Conservation (phyloP, 2,888 invertebrate species). For the Eristalis pertinax region DNA sequence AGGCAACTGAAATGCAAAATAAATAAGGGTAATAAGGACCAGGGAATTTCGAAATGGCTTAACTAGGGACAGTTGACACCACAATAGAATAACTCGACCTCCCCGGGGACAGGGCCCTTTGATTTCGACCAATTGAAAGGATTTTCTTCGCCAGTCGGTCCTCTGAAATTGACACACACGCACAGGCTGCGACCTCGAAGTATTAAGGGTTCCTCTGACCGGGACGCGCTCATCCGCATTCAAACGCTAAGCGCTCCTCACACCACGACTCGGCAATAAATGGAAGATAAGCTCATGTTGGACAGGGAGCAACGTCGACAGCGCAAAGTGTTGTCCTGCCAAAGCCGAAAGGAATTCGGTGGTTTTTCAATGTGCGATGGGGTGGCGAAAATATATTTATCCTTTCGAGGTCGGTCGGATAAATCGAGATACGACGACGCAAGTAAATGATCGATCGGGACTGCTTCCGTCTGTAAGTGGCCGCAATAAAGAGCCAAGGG, state of each 20-base stretch:
- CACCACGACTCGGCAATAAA: neutral
- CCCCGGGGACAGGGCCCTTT: neutral
- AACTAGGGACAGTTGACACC: constrained; percentile 47
- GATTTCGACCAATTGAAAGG: constrained; percentile 50
- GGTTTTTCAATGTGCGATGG: constrained; percentile 7
- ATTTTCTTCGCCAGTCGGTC: neutral
- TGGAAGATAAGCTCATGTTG: constrained; percentile 5
- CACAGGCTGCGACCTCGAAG: neutral
- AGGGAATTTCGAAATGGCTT: constrained; percentile 44
- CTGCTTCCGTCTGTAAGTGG: constrained; percentile 34
- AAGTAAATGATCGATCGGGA: constrained; percentile 58
- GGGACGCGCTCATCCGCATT: neutral
- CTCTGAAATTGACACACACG: neutral
- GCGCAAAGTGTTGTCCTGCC: constrained; percentile 40
- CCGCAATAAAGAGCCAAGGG: neutral
- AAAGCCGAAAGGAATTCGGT: constrained; percentile 18
- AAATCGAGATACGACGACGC: constrained; percentile 52
- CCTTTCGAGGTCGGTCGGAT: constrained; percentile 39
- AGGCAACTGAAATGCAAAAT: constrained; percentile 29
- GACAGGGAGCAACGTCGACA: constrained; percentile 21
- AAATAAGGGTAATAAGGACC: constrained; percentile 7
- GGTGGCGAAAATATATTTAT: constrained; percentile 25
- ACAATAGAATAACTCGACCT: constrained; percentile 34
- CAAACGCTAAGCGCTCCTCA: neutral
- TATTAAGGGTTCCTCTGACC: neutral